Conservation (phyloP, 2,888 invertebrate species). For the Linnaemya vulpina region DNA sequence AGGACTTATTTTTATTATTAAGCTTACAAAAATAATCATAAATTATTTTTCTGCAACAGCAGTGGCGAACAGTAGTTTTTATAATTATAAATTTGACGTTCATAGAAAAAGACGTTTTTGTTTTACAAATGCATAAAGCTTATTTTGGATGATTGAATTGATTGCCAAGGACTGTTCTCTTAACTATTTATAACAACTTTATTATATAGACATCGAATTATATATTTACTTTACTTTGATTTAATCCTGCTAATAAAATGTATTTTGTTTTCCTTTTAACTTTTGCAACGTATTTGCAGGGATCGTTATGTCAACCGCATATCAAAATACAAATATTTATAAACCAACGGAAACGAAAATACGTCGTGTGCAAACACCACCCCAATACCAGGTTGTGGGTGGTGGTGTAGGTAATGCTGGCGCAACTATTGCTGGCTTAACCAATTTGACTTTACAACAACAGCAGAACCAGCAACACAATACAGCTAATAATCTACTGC, state of each 20-base stretch:
- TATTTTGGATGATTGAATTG: neutral
- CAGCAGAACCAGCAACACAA: constrained; percentile 64
- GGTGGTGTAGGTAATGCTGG: constrained; percentile 38
- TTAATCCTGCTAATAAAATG: constrained; percentile 65
- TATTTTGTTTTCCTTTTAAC: constrained; percentile 39
- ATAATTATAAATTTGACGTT: no score
- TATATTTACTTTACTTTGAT: constrained; percentile 58
- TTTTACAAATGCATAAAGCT: no score
- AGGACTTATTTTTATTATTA: no score
- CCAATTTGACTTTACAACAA: constrained; percentile 70
- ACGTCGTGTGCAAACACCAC: constrained; percentile 79
- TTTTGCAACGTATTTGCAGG: constrained; percentile 60
- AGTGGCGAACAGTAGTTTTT: no score
- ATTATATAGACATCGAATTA: constrained; percentile 41
- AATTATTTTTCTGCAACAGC: no score
- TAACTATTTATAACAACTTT: constrained; percentile 44
- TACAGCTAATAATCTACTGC: constrained; percentile 67
- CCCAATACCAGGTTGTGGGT: constrained; percentile 73
- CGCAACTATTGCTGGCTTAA: constrained; percentile 69
- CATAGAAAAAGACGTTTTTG: no score
- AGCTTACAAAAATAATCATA: no score
- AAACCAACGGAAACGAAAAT: constrained; percentile 82
- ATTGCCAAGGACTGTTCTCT: neutral
- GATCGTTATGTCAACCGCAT: constrained; percentile 77
- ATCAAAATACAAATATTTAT: constrained; percentile 80